Base-by-base conservation (phyloP, 2,113 vertebrate species). In the Lethenteron camtschaticum region DNA sequence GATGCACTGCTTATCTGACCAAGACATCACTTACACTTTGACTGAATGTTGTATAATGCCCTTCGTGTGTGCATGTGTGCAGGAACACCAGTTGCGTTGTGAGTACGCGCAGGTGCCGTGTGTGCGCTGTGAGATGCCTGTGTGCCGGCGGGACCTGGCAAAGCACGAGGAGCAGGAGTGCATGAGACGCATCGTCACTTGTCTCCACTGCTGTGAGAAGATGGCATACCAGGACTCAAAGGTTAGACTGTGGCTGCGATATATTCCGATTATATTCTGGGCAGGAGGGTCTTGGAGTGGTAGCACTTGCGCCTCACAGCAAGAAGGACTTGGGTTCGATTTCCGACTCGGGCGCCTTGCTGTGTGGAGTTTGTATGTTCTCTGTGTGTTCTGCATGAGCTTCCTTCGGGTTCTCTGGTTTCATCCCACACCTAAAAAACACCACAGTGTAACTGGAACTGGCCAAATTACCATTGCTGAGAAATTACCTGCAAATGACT, bases 161-260 rank as follows among this genome's bases (percentile, higher is more conserved):
- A 66, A 24, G 24, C 63, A 66, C 10, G 63, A 66, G 24, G n/a
- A 66, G 24, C n/a, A 9, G 10, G 63, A 66, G 24, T 66, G 63
- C 24, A n/a, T 24, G 24, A 66, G 24, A 66, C 63, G 63, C 24
- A 24, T 66, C 3, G 63, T 66, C 63, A 66, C 63, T n/a, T 66
- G 63, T 24, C n/a, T n/a, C 63, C 63, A 16, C 8, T 66, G 63
- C 63, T 66, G 63, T 66, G 63, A 66, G 63, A 66, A 66, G 24
- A 66, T 66, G 63, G 24, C 63, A 16, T 66, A 66, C 10, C 9
- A 66, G 2, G 63, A 66, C n/a, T n/a, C 41, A 41, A 41, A 41
- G 41, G 41, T 41, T 41, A 7, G 41, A 41, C 41, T 41, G 41
- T 41, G 41, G 41, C 41, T 41, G 41, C 41, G 6, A 41, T 41